Conservation (phyloP, 2,888 invertebrate species). For the Pyrrhia umbra region DNA sequence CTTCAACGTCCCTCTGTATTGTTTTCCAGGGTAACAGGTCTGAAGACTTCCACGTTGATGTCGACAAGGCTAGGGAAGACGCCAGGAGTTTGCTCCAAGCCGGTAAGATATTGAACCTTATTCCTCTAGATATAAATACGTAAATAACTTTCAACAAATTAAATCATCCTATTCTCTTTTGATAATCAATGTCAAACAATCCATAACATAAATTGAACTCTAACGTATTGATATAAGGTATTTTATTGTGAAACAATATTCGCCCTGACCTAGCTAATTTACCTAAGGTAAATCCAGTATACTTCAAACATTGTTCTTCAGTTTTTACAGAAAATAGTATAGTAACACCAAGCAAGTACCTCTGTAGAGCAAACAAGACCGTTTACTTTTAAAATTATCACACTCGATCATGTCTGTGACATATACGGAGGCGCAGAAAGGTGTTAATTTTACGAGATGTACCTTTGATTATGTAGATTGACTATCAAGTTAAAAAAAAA, state of each 20-base stretch:
- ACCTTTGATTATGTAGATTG: neutral
- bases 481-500: neutral
- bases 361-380: neutral
- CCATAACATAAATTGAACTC: neutral
- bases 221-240: neutral
- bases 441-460: slow-evolving; percentile 30
- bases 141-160: neutral
- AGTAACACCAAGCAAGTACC: neutral
- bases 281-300: neutral
- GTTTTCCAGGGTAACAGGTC: slow-evolving; percentile 92
- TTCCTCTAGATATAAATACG: neutral
- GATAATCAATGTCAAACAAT: too few species aligned
- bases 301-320: neutral
- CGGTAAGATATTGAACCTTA: slow-evolving; percentile 84
- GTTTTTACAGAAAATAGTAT: neutral
- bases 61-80: slow-evolving; percentile 93
- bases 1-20: neutral
- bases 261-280: neutral
- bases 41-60: slow-evolving; percentile 94
- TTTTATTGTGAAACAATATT: too few species aligned
- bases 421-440: slow-evolving; percentile 12
- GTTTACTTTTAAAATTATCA: slow-evolving; percentile 27
- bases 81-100: slow-evolving; percentile 95
- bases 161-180: neutral
- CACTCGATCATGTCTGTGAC: slow-evolving; percentile 28